phyloP scores from a whole-genome alignment of 2,888 invertebrate species.

The Dysmachus trigonus region DNA sequence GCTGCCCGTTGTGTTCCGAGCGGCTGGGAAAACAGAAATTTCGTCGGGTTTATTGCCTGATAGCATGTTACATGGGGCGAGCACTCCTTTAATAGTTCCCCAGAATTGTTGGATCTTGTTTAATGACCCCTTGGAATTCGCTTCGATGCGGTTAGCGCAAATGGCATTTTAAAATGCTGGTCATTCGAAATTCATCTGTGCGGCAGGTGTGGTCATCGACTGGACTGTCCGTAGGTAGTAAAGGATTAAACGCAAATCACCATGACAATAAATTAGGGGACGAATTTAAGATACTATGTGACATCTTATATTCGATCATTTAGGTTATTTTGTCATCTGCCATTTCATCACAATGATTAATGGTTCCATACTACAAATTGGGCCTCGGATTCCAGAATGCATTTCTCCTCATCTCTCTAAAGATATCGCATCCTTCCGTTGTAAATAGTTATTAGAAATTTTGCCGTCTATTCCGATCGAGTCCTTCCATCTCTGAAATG shows the following conservation, averaged over 20 bases:
- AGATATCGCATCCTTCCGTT: too few species aligned
- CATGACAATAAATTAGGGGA: background rate
- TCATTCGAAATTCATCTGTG: slow-evolving; percentile 3
- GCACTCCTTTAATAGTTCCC: slow-evolving; percentile 4
- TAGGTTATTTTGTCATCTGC: background rate
- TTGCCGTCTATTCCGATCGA: too few species aligned
- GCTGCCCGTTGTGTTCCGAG: background rate
- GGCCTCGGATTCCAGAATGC: too few species aligned
- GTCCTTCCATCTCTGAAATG: too few species aligned
- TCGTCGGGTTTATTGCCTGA: slow-evolving; percentile 6
- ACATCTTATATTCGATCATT: background rate
- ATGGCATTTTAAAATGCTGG: slow-evolving; percentile 1
- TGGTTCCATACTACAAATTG: background rate
- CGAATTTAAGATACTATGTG: background rate
- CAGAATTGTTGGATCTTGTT: slow-evolving; percentile 19
- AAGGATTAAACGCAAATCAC: background rate
- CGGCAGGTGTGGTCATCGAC: slow-evolving; percentile 22
- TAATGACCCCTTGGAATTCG: slow-evolving; percentile 23
- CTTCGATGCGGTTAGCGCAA: background rate
- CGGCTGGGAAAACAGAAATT: slow-evolving; percentile 34
- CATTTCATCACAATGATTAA: background rate
- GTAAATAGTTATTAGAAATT: too few species aligned
- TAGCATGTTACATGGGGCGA: slow-evolving; percentile 10
- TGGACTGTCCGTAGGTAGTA: background rate
- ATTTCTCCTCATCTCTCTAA: too few species aligned